Conservation (phyloP, 2,797 vertebrate genomes). For the Orestias chungarensis region DNA sequence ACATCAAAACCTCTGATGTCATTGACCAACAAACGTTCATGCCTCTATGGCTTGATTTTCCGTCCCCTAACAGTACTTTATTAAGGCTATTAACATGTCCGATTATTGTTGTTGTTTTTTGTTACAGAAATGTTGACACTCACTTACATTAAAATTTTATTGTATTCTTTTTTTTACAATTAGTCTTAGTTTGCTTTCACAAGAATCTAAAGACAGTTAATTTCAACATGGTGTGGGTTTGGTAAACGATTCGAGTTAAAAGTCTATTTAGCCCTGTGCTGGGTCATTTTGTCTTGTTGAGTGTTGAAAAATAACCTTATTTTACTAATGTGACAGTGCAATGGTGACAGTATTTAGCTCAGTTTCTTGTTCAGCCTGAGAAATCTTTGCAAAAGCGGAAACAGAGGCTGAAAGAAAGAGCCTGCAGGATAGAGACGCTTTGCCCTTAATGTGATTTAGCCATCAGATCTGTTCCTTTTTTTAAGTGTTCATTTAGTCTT, state of each 20-base stretch:
- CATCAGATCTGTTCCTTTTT: constrained; percentile 28
- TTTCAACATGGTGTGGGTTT: background rate
- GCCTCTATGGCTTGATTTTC: background rate
- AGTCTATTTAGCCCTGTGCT: background rate
- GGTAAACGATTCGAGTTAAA: background rate
- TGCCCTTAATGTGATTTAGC: constrained; percentile 39
- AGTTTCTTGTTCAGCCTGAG: constrained; percentile 8
- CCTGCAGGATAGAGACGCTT: constrained; percentile 38
- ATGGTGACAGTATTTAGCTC: constrained; percentile 9
- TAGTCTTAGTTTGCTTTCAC: no score
- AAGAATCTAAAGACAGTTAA: background rate
- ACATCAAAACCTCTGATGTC: background rate
- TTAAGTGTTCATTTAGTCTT: constrained; percentile 33
- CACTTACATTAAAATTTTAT: background rate
- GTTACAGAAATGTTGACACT: background rate
- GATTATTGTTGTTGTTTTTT: background rate
- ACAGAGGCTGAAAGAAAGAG: constrained; percentile 22
- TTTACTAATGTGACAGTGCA: constrained; percentile 19
- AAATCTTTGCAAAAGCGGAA: constrained; percentile 20
- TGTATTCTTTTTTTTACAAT: no score
- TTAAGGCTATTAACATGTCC: background rate
- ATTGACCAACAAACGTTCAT: no score
- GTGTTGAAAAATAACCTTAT: constrained; percentile 14
- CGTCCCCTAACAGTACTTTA: background rate
- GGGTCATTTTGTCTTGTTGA: constrained; percentile 1